Evolutionary conservation across 2,113 vertebrate genomes (phyloP).

Genomic region (Lycaon pictus): DNA sequence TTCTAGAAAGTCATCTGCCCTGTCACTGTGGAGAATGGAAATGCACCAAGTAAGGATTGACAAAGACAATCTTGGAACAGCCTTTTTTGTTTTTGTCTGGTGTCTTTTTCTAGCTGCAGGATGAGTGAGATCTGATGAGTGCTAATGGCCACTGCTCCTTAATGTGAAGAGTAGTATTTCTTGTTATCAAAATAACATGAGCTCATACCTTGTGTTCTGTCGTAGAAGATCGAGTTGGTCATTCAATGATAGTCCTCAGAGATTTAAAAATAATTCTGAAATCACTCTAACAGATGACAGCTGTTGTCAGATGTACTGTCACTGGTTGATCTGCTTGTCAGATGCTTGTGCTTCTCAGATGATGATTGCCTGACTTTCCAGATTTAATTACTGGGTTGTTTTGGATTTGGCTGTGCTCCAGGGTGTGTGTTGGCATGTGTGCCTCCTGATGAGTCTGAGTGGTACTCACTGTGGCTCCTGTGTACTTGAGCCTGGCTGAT

Average conservation of each 20-base stretch:
- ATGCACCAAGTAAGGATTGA: background rate
- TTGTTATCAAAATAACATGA: background rate
- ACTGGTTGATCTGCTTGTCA: background rate
- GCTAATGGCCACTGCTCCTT: background rate
- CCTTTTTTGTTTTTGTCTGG: background rate
- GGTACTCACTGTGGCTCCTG: rapidly evolving
- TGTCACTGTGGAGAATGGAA: background rate
- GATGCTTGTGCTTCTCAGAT: rapidly evolving
- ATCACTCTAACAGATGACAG: background rate
- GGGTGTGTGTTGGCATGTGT: background rate
- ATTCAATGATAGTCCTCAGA: background rate
- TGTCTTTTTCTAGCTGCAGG: background rate
- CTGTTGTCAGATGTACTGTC: background rate
- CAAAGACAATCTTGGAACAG: background rate
- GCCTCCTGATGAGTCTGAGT: background rate
- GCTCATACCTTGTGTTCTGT: background rate
- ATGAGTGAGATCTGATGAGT: background rate
- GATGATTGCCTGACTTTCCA: background rate
- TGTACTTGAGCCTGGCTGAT: too few species aligned
- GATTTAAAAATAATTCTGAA: background rate
- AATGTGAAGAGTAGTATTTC: background rate
- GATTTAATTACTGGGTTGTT: background rate
- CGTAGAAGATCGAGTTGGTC: background rate
- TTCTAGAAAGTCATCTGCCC: background rate
- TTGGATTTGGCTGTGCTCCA: rapidly evolving